Conservation (phyloP, 1,140 invertebrate genomes). For the Atta cephalotes region DNA sequence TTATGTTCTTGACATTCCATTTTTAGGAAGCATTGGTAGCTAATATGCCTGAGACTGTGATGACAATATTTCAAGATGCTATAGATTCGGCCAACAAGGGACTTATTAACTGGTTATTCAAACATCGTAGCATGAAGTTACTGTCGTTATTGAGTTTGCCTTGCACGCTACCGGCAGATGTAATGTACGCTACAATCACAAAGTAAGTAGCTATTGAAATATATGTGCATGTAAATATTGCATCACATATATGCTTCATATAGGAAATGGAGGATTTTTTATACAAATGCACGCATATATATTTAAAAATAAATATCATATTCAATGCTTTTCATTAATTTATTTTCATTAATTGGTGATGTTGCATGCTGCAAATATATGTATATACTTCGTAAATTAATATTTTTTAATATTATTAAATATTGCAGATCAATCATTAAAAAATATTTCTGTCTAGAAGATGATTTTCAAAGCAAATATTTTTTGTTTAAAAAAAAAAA, state of each 20-base stretch:
- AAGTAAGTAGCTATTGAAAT: conserved; percentile 88
- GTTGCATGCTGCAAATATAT: conserved; percentile 43
- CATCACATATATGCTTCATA: not conserved
- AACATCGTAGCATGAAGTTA: conserved; percentile 92
- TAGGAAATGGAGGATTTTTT: not conserved
- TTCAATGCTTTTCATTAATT: not conserved
- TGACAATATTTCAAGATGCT: conserved; percentile 95
- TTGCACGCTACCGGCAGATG: conserved; percentile 94
- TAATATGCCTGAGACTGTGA: conserved; percentile 93
- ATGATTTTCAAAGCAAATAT: not conserved
- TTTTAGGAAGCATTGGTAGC: conserved; percentile 93
- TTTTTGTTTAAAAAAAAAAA: conserved; percentile 2
- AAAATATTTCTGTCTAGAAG: not conserved
- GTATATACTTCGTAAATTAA: conserved; percentile 1
- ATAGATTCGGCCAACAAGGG: conserved; percentile 96
- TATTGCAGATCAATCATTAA: not conserved
- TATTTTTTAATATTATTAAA: conserved; percentile 12
- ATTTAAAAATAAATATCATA: not conserved
- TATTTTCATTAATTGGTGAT: conserved; percentile 5
- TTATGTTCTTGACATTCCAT: conserved; percentile 49
- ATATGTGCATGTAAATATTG: not conserved
- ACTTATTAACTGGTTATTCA: conserved; percentile 95
- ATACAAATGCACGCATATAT: conserved; percentile 8
- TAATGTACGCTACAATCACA: conserved; percentile 93
- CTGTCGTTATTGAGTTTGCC: conserved; percentile 93